Evolutionary conservation across 2,113 vertebrate genomes (phyloP).

Genomic region (Bostrychus sinensis): DNA sequence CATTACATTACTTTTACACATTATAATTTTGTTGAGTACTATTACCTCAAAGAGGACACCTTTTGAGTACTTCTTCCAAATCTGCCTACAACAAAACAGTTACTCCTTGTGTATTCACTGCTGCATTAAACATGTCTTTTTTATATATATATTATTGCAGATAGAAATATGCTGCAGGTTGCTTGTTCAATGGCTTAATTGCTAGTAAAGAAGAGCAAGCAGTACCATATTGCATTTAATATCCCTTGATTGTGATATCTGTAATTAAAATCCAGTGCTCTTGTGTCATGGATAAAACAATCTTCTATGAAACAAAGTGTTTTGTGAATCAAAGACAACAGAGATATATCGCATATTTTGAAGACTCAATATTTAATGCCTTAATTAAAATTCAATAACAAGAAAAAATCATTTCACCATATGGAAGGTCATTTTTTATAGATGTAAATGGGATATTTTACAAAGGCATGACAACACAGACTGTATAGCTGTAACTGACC

Average conservation of each 20-base stretch:
- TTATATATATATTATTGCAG: neutral
- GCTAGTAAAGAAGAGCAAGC: constrained; percentile 28
- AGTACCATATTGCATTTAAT: constrained; percentile 31
- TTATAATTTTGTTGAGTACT: too few species aligned
- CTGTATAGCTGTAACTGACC: constrained; percentile 79
- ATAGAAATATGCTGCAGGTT: constrained; percentile 5
- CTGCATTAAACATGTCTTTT: neutral
- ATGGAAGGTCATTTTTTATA: constrained; percentile 80
- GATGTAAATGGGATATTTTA: constrained; percentile 84
- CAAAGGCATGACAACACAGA: constrained; percentile 86
- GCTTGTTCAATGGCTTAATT: constrained; percentile 13
- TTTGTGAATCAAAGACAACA: too few species aligned
- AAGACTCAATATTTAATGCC: constrained; percentile 83
- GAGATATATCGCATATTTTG: constrained; percentile 51
- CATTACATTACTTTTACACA: too few species aligned
- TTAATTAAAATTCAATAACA: constrained; percentile 84
- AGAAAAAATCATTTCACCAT: constrained; percentile 81
- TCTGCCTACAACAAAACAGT: too few species aligned
- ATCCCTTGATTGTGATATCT: constrained; percentile 41
- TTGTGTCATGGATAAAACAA: constrained; percentile 3
- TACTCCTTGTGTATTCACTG: neutral
- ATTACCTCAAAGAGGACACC: too few species aligned
- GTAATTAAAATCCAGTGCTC: constrained; percentile 41
- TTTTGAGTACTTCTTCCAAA: too few species aligned
- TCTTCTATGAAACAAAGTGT: constrained; percentile 16